Evolutionary conservation across 2,113 vertebrate genomes (phyloP).

Genomic region (Mungos mungo): DNA sequence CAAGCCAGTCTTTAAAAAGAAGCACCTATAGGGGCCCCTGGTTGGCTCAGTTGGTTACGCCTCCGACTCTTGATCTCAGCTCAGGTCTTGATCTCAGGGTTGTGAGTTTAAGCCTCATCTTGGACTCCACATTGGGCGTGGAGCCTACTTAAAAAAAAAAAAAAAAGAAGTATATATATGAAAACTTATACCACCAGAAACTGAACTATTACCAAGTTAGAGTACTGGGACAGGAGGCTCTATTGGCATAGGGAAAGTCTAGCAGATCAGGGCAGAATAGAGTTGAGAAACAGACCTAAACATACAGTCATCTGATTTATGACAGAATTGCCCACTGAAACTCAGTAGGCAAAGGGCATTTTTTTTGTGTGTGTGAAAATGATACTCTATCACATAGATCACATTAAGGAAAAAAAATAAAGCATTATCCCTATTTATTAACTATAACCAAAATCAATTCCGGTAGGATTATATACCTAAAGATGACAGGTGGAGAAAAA

Average conservation of each 20-base stretch:
- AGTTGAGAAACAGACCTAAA: not conserved
- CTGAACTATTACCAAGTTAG: not conserved
- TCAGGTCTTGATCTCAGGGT: too few species aligned
- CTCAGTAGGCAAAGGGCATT: not conserved
- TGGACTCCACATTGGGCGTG: too few species aligned
- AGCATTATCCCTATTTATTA: not conserved
- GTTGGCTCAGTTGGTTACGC: too few species aligned
- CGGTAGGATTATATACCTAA: not conserved
- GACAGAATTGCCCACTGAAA: not conserved
- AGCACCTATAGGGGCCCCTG: not conserved
- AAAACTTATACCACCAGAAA: not conserved
- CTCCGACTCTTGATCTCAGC: too few species aligned
- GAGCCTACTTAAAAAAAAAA: too few species aligned
- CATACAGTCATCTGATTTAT: not conserved
- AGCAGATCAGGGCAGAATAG: not conserved
- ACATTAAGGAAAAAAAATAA: not conserved
- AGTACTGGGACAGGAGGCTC: not conserved
- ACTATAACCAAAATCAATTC: not conserved
- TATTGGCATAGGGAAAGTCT: not conserved
- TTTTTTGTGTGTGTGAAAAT: not conserved
- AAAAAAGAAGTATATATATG: not conserved
- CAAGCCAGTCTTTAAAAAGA: not conserved
- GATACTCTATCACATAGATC: not conserved
- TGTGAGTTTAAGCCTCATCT: too few species aligned
- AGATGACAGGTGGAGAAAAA: not conserved